Base-by-base conservation (phyloP, 2,113 vertebrate species). In the Microcebus griseorufus region DNA sequence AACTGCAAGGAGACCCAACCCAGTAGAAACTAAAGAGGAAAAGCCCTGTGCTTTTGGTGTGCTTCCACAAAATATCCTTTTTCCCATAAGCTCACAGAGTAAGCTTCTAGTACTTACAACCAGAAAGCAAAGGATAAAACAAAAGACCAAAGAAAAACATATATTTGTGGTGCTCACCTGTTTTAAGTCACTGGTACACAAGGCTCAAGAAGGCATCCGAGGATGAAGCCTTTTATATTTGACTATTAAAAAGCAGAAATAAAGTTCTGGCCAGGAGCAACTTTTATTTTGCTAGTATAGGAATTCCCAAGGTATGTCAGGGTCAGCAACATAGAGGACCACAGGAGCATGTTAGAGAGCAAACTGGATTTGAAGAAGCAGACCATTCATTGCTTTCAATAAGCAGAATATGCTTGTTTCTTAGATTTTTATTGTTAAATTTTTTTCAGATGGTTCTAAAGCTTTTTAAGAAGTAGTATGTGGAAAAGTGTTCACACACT, bases 401-500 rank as follows among this genome's bases (percentile, higher is more conserved):
- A 81, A 53, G 6, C 32, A 16, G 34, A 94, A 78, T 73, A 94
- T 11, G 34, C 27, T 86, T 91, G 90, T 78, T 89, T 93, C 73
- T 81, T 82, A 10, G 42, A 81, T 60, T 93, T 92, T 69, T 65
- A 70, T 48, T 94, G 79, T 88, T 89, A 93, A 84, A 79, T 94
- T 94, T 91, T 60, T 87, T 92, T 70, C 92, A 96, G 83, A 89
- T 83, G 79, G 62, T 72, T 95, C 87, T 85, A 89, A 95, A 86
- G 89, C 60, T 72, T 96, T 93, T 80, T 11, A 62, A 94, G 96
- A 86, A 89, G 81, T 81, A 91, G 93, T 94, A 87, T 32, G 70
- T 94, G 39, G 60, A 94, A 96, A 82, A 96, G 34, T 75, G 34
- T 92, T 97, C 95, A 94, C 75, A 88, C 65, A 92, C 29, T 81